Conservation (phyloP, 2,113 vertebrate genomes). For the Mesoclemmys tuberculata region DNA sequence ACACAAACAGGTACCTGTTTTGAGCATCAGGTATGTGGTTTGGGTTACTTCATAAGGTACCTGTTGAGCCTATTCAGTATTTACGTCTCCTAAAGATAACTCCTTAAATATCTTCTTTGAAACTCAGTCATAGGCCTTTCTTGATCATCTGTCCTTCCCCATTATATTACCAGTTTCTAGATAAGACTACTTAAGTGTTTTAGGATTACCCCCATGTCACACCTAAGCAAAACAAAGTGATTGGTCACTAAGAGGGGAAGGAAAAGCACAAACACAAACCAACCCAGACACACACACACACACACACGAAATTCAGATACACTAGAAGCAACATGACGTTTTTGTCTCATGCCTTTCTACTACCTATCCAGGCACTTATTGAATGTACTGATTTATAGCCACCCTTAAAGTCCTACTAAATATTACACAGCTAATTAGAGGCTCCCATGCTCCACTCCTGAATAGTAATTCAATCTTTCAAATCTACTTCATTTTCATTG, state of each 20-base stretch:
- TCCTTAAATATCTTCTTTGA: background rate
- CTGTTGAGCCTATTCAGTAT: background rate
- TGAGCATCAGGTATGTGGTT: background rate
- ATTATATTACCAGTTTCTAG: background rate
- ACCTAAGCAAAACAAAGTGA: background rate
- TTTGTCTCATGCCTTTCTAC: background rate
- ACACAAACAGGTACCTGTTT: background rate
- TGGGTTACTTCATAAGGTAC: background rate
- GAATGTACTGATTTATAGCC: background rate
- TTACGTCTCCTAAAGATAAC: background rate
- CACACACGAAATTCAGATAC: background rate
- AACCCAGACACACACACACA: fast-evolving
- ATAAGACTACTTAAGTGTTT: background rate
- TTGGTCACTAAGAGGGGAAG: background rate
- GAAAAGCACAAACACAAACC: background rate
- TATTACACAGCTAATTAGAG: background rate
- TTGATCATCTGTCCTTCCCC: background rate
- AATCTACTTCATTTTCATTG: background rate
- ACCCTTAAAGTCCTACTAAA: slow-evolving; percentile 8
- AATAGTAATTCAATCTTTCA: background rate
- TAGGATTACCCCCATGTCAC: background rate
- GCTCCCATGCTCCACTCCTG: background rate
- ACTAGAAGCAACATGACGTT: background rate
- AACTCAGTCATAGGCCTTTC: background rate
- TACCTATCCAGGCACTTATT: background rate